phyloP scores from a whole-genome alignment of 2,113 vertebrate genomes.

The Arvicanthis niloticus region DNA sequence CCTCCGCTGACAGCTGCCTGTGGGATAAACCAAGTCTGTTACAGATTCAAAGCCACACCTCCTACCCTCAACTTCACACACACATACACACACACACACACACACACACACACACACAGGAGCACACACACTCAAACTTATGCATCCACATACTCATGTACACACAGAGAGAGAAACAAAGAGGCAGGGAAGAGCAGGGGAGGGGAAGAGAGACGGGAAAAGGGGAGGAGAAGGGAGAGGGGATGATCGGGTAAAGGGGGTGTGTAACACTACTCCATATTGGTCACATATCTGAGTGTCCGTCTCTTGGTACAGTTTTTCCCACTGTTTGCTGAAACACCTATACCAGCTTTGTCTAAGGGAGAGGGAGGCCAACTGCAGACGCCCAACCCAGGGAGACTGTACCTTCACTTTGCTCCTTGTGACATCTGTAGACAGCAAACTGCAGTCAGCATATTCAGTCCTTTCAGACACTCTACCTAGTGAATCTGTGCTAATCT shows the following conservation, averaged over 20 bases:
- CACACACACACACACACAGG: fast-evolving
- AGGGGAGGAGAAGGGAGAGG: no score
- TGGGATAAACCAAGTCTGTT: constrained; percentile 55
- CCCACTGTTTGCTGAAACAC: background rate
- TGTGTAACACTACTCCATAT: fast-evolving
- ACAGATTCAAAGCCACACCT: background rate
- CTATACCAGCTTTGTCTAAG: background rate
- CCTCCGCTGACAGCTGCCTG: constrained; percentile 84
- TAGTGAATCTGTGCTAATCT: background rate
- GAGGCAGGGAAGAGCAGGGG: no score
- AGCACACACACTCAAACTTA: no score
- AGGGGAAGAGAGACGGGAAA: no score
- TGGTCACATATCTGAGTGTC: background rate
- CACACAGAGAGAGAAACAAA: no score
- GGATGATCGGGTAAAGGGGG: no score
- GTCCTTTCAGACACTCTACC: background rate
- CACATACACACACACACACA: background rate
- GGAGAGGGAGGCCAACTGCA: background rate
- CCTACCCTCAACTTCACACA: background rate
- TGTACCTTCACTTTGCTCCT: background rate
- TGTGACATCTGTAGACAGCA: background rate
- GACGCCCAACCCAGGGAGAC: background rate
- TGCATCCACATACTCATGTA: no score
- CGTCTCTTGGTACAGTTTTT: background rate
- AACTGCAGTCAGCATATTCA: background rate